Base-by-base conservation (phyloP, 2,113 vertebrate genomes). In the Pluvianellus socialis region DNA sequence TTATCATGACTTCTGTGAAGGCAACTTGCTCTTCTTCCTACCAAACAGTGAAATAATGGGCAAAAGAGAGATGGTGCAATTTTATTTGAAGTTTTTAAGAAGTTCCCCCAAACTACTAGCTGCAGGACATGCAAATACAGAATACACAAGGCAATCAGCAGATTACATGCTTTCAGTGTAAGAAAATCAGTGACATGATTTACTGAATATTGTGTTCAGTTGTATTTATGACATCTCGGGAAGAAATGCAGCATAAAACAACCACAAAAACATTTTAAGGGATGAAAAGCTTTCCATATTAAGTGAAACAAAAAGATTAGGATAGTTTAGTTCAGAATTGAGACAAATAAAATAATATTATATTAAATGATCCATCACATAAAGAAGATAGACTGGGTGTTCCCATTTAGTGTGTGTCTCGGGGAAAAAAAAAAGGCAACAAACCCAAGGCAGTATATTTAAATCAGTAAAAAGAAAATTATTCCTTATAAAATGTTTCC, bases 231-330 rank as follows among this genome's bases (percentile, higher is more conserved):
- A 95, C 67, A 86, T 40, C 47, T 86, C 45, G 47, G 72, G 72
- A 95, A 90, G 85, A 96, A 96, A 90, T 20, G 68, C 67, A 85
- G 81, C 73, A 65, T 77, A 71, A 96, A 96, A 61, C 42, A 52
- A 62, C 42, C 71, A 76, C 42, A 79, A 56, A 91, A 91, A 72
- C 55, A 83, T 74, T 79, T 77, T 70, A 56, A 76, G 55, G 71
- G 79, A 88, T 63, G 58, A 85, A 73, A 91, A 96, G 66, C 79
- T 75, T 86, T 94, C 56, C 62, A 49, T 80, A 62, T 90, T 90
- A 76, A 91, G 74, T 74, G 94, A 96, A 97, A 96, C 65, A 92
- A 95, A 90, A 88, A 90, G 79, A 95, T 81, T 91, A 79, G 71
- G 86, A 79, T 66, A 73, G 61, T 85, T 95, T 75, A 92, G 61